Evolutionary conservation across 1,140 invertebrate species (phyloP).

Genomic region (Penaeus japonicus): DNA sequence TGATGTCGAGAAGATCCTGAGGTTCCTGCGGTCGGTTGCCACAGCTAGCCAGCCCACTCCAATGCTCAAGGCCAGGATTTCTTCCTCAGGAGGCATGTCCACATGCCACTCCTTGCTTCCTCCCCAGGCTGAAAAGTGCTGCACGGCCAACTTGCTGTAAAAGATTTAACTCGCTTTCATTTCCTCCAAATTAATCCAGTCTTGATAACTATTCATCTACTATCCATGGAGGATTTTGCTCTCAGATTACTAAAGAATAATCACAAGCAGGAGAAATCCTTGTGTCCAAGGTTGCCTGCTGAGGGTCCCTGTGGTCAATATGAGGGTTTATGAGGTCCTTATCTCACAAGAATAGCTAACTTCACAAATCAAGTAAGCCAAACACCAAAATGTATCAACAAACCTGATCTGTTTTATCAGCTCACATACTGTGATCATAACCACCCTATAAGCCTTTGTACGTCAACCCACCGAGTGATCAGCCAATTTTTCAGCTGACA

Average conservation of each 20-base stretch:
- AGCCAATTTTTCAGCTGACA: not conserved
- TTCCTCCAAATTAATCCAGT: not conserved
- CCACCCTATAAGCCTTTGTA: too few relatives aligned
- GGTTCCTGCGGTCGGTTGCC: slow-evolving; percentile 75
- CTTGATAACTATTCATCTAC: not conserved
- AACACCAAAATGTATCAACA: too few relatives aligned
- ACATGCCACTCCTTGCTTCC: slow-evolving; percentile 89
- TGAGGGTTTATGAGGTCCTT: not conserved
- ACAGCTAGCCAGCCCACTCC: slow-evolving; percentile 80
- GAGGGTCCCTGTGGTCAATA: not conserved
- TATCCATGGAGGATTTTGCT: too few relatives aligned
- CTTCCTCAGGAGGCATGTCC: slow-evolving; percentile 79
- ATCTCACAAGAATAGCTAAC: not conserved
- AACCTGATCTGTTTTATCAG: too few relatives aligned
- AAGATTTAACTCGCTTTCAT: too few relatives aligned
- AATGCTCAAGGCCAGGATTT: slow-evolving; percentile 75
- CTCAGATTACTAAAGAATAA: slow-evolving; percentile 60
- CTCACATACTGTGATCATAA: not conserved
- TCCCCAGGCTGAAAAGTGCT: slow-evolving; percentile 78
- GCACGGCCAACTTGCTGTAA: slow-evolving; percentile 73
- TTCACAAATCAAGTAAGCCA: too few relatives aligned
- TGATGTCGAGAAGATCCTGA: slow-evolving; percentile 84
- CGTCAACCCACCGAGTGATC: not conserved
- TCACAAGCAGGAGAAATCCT: slow-evolving; percentile 36
- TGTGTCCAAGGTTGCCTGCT: not conserved